A percentile compares a stretch with the other conserved stretches of the same genome.
These are phyloP conservation scores for Micrastur ruficollis DNA, from an alignment of 2,797 vertebrate genomes.

Conservation along the genomic window DNA sequence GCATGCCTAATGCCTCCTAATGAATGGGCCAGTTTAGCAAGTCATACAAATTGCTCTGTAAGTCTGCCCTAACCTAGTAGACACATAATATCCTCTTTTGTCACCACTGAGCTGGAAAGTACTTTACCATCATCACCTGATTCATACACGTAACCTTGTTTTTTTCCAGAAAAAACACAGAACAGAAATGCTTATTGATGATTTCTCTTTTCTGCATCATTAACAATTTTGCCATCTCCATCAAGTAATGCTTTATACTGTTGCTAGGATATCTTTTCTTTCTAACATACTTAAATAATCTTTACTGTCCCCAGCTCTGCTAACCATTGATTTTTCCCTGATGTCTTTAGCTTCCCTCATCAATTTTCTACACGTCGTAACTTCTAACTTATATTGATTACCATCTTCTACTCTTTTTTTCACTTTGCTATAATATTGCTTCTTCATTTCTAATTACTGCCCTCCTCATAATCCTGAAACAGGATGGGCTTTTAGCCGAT, in stretches of 20 bases:
- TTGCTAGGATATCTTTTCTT: conserved; percentile 36
- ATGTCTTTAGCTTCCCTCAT: conserved; percentile 30
- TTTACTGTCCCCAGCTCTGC: conserved; percentile 18
- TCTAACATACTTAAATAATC: conserved; percentile 49
- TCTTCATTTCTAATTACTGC: conserved; percentile 21
- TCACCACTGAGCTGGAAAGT: neutral
- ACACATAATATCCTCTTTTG: neutral
- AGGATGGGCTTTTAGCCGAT: neutral
- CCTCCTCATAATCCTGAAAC: conserved; percentile 3
- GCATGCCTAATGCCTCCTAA: neutral
- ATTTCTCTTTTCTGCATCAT: conserved; percentile 32
- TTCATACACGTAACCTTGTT: neutral
- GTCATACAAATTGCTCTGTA: neutral
- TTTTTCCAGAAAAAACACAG: neutral
- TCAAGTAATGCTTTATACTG: neutral
- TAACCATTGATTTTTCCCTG: conserved; percentile 42
- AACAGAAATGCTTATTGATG: conserved; percentile 39
- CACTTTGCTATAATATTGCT: conserved; percentile 8
- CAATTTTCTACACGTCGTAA: conserved; percentile 41
- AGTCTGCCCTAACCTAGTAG: neutral
- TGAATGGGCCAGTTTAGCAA: neutral
- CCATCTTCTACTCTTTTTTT: neutral
- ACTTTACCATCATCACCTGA: neutral
- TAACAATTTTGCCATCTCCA: conserved; percentile 19
- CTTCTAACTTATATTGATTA: conserved; percentile 29